phyloP scores from a whole-genome alignment of 2,113 vertebrate genomes.

The Eulemur rufifrons region DNA sequence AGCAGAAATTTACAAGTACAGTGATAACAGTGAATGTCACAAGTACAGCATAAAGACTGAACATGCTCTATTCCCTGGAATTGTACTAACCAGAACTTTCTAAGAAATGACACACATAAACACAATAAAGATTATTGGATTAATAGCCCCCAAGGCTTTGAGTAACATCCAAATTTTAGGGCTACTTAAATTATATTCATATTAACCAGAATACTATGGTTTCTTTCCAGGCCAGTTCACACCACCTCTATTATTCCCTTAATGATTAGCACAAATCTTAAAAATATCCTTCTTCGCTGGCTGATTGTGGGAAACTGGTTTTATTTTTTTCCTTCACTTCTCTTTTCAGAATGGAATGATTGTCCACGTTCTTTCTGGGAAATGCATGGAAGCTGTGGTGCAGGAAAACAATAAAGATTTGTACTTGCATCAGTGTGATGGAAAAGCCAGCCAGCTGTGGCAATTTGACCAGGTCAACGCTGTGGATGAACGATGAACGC shows the following conservation, averaged over 20 bases:
- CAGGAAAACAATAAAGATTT: slow-evolving; percentile 81
- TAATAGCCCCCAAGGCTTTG: not conserved
- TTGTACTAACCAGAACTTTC: not conserved
- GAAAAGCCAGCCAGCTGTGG: slow-evolving; percentile 88
- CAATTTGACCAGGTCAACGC: slow-evolving; percentile 83
- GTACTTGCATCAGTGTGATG: slow-evolving; percentile 84
- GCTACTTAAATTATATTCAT: not conserved
- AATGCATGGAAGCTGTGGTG: slow-evolving; percentile 88
- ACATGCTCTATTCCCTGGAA: not conserved
- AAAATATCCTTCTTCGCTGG: not conserved
- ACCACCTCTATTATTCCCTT: not conserved
- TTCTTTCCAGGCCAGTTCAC: not conserved
- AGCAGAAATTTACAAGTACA: not conserved
- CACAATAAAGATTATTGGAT: not conserved
- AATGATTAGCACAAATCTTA: not conserved
- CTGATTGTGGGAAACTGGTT: not conserved
- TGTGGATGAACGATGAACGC: slow-evolving; percentile 80
- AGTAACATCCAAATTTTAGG: not conserved
- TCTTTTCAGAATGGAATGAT: slow-evolving; percentile 87
- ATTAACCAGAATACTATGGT: not conserved
- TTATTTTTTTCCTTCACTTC: slow-evolving; percentile 31
- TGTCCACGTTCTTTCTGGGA: slow-evolving; percentile 88
- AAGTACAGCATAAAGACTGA: not conserved
- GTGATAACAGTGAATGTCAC: not conserved
- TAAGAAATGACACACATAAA: not conserved